Evolutionary conservation across 2,888 invertebrate genomes (phyloP), one percentile per base, ranked within the genome.

Genomic region (Argynnis bischoffii): DNA sequence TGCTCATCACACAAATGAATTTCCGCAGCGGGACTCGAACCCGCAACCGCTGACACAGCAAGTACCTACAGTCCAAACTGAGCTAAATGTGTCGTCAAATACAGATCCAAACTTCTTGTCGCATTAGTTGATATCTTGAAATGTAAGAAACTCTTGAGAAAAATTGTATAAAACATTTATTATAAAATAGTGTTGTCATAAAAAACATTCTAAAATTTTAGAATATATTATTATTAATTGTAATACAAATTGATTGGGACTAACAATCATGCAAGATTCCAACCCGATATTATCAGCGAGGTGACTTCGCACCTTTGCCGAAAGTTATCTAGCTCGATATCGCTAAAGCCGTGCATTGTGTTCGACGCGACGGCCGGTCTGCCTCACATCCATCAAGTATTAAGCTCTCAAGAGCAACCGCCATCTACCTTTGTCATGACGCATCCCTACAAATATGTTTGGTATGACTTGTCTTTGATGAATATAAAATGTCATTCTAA

Each of bases 241-340:
- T 51, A 18, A 47, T 35, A 48, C 26, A 60, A 48, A 50, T 55
- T 51, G 15, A 51, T 48, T 41, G 67, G 65, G 60, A 66, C 47
- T 26, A 57, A 56, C 61, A 61, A 53, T 54, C 63, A 64, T 57
- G 69, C 60, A 66, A 68, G 69, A 66, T 66, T 61, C 60, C 56
- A 63, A 53, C 31, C 57, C 59, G 72, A 74, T 74, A 60, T 64
- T 71, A 74, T 74, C 72, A 63, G 61, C 63, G 69, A 72, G 81
- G 84, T 88, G 90, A 89, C 88, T 83, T 81, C 82, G 89, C 87
- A 86, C 79, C 85, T 88, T 86, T 80, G 84, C 89, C 84, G 88
- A 88, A 86, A 87, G 84, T 77, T 85, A 90, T 88, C 88, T 69
- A 50, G 68, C 60, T 72, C 72, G 73, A 70, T 76, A 87, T 88